Conservation (phyloP, 2,797 vertebrate genomes). For the Apodemus agrarius region DNA sequence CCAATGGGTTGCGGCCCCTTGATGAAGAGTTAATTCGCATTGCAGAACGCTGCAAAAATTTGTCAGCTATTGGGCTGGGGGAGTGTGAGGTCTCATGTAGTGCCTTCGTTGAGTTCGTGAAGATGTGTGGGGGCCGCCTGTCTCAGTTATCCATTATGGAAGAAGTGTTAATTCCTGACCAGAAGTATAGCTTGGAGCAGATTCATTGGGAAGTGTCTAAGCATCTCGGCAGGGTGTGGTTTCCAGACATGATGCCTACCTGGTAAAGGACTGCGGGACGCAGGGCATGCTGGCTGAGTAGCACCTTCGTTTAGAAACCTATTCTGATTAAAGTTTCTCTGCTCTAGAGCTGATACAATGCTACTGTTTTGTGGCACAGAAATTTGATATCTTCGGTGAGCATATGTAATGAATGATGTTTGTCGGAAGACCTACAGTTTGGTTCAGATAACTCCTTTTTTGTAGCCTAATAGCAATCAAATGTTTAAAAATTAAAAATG, state of each 20-base stretch:
- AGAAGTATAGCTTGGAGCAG: constrained; percentile 97
- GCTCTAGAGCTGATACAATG: constrained; percentile 76
- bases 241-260: constrained; percentile 99
- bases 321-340: constrained; percentile 80
- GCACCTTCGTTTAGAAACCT: constrained; percentile 84
- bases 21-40: constrained; percentile 99
- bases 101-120: constrained; percentile 99
- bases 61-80: constrained; percentile 97
- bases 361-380: constrained; percentile 76
- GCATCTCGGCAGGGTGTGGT: constrained; percentile 98
- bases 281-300: constrained; percentile 63
- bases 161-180: constrained; percentile 98
- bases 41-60: constrained; percentile 95
- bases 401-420: constrained; percentile 39
- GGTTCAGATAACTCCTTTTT: constrained; percentile 71
- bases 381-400: constrained; percentile 66
- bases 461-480: constrained; percentile 61
- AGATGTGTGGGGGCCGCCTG: constrained; percentile 96
- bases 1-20: constrained; percentile 96
- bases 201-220: constrained; percentile 99
- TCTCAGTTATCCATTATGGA: constrained; percentile 99
- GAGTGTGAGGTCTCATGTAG: constrained; percentile 99
- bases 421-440: constrained; percentile 50
- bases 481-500: constrained; percentile 23
- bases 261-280: constrained; percentile 89